Base-by-base conservation (phyloP, 2,113 vertebrate genomes). In the Thamnaconus septentrionalis region DNA sequence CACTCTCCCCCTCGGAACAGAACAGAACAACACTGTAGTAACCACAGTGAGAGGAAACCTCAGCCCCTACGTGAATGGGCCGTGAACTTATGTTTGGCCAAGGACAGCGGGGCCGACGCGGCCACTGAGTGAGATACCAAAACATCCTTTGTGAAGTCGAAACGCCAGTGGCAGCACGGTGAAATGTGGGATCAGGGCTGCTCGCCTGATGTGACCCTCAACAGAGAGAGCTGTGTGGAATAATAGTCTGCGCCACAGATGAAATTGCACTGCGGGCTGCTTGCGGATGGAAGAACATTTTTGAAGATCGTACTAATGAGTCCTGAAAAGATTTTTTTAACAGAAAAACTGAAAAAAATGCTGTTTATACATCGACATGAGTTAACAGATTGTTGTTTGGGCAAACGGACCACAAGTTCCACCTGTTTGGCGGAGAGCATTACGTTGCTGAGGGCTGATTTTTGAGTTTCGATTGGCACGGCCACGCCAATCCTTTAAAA, bases 11-110 rank as follows among this genome's bases (percentile, higher is more conserved):
- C 18, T 31, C 18, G 18, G 18, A 31, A 45, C 40, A 41, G 76
- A 76, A 68, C 74, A 84, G 73, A 59, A 64, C 53, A 50, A 58
- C 56, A 66, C 43, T 80, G 66, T 74, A 64, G 75, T 65, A 12
- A 73, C 56, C 64, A 69, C 52, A 74, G 70, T 71, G 41, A 59
- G 3, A 54, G 71, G 70, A 85, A 84, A 85, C 73, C 69, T 78
- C 81, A 83, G 73, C 39, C 73, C 61, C 56, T 69, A 50, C 53
- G 45, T 69, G 78, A 89, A 87, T 86, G 78, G 81, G 73, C 80
- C 64, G 18, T 72, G 75, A 85, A 85, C 83, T 83, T 88, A 83
- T 81, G 68, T 66, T 86, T 89, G 87, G 82, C 85, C 41, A 50
- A 71, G 61, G 61, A 72, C 71, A 62, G 57, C 49, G 18, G 47